A percentile compares a stretch with the other conserved stretches of the same genome.
Conservation (phyloP, 2,797 vertebrate genomes). For the Acrossocheilus fasciatus region DNA sequence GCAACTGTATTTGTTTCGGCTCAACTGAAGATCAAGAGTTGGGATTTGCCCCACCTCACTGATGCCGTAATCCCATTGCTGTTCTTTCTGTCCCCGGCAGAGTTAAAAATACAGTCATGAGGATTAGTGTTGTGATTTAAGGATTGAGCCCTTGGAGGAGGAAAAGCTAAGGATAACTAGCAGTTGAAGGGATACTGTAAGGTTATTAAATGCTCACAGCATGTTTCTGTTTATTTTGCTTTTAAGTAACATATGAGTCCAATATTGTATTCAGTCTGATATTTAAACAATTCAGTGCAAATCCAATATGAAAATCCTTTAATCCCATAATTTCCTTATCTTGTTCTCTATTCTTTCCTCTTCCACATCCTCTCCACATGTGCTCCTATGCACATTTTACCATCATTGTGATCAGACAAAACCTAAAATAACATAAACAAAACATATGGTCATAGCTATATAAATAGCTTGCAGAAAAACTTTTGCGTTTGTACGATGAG, state of each 20-base stretch:
- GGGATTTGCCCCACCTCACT: conserved; percentile 72
- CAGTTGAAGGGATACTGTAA: conserved; percentile 59
- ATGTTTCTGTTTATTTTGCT: conserved; percentile 27
- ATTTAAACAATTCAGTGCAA: conserved; percentile 16
- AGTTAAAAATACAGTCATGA: conserved; percentile 85
- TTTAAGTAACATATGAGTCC: conserved; percentile 9
- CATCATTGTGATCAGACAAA: background rate
- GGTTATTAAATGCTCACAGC: conserved; percentile 53
- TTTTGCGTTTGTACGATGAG: background rate
- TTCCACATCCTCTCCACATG: background rate
- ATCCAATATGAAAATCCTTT: conserved; percentile 31
- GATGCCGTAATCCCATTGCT: conserved; percentile 82
- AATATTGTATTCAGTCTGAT: background rate
- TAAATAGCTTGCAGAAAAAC: background rate
- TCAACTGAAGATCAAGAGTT: conserved; percentile 73
- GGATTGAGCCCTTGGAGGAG: conserved; percentile 71
- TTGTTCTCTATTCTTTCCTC: background rate
- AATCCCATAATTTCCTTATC: conserved; percentile 29
- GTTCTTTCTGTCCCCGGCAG: conserved; percentile 77
- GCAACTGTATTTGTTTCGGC: conserved; percentile 53
- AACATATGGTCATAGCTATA: background rate
- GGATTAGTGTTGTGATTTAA: conserved; percentile 83
- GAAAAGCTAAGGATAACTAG: conserved; percentile 64
- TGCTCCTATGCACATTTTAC: background rate
- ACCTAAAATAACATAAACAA: background rate